Evolutionary conservation across 2,888 invertebrate species (phyloP).

Genomic region (Oscheius myriophilus): DNA sequence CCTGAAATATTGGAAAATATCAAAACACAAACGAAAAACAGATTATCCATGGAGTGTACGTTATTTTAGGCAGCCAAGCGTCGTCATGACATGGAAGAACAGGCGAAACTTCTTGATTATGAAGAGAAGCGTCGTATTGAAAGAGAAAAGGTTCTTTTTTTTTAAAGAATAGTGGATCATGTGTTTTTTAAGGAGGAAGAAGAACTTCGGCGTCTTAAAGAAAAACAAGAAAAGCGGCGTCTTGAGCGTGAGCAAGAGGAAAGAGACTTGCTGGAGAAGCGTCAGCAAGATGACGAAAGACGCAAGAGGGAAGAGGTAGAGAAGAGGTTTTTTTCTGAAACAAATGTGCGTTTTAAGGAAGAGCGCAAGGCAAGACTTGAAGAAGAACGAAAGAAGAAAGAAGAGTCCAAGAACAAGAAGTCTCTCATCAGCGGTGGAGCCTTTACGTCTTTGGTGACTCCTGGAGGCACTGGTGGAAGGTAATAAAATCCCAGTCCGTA

Average conservation of each 20-base stretch:
- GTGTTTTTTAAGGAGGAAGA: constrained; percentile 55
- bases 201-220: constrained; percentile 84
- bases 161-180: not conserved
- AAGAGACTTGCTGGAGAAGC: constrained; percentile 59
- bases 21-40: not conserved
- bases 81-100: constrained; percentile 69
- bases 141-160: constrained; percentile 59
- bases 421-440: constrained; percentile 43
- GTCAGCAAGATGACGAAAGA: constrained; percentile 65
- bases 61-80: constrained; percentile 63
- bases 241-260: constrained; percentile 69
- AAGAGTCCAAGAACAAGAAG: constrained; percentile 63
- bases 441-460: constrained; percentile 29
- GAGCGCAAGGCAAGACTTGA: constrained; percentile 61
- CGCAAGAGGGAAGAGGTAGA: constrained; percentile 63
- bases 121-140: constrained; percentile 67
- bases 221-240: constrained; percentile 73
- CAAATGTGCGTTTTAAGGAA: constrained; percentile 43
- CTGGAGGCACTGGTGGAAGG: constrained; percentile 30
- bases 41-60: not conserved
- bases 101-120: constrained; percentile 68
- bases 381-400: constrained; percentile 59
- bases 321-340: not conserved
- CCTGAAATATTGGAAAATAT: too few species aligned
- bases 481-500: constrained; percentile 14